phyloP scores from a whole-genome alignment of 2,113 vertebrate genomes.

The Piaya cayana region DNA sequence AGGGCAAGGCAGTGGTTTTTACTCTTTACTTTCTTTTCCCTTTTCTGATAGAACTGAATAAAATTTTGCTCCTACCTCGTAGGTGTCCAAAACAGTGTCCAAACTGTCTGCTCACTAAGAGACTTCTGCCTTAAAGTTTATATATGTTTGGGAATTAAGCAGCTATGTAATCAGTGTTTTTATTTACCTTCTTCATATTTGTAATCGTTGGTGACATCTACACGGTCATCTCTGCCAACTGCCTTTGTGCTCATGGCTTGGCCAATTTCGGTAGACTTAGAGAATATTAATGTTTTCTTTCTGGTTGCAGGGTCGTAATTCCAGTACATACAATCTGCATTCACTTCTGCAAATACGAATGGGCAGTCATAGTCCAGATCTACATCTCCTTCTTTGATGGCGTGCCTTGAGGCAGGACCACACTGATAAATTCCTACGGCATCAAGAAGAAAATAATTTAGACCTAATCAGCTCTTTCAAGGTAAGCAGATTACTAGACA shows the following conservation, averaged over 20 bases:
- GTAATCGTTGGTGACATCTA: slow-evolving; percentile 77
- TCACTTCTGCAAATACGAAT: slow-evolving; percentile 80
- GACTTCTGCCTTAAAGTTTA: neutral
- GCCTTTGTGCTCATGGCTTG: slow-evolving; percentile 79
- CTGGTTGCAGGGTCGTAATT: neutral
- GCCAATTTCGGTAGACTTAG: slow-evolving; percentile 60
- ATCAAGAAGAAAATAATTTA: neutral
- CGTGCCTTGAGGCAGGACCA: slow-evolving; percentile 73
- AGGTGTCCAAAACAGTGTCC: neutral
- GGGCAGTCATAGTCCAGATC: slow-evolving; percentile 68
- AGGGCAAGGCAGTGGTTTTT: neutral
- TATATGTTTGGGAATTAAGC: neutral
- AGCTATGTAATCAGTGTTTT: neutral
- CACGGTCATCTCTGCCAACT: slow-evolving; percentile 72
- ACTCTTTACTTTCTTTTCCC: neutral
- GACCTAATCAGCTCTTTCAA: neutral
- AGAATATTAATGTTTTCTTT: slow-evolving; percentile 28
- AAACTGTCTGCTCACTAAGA: neutral
- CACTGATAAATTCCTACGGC: slow-evolving; percentile 79
- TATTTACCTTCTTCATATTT: slow-evolving; percentile 80
- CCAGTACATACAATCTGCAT: slow-evolving; percentile 77
- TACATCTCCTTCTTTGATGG: slow-evolving; percentile 75
- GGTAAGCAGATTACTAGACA: neutral
- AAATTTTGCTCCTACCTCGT: neutral
- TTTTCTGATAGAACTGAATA: neutral